phyloP scores from a whole-genome alignment of 2,888 invertebrate species.

The Rhabditoides inermis region DNA sequence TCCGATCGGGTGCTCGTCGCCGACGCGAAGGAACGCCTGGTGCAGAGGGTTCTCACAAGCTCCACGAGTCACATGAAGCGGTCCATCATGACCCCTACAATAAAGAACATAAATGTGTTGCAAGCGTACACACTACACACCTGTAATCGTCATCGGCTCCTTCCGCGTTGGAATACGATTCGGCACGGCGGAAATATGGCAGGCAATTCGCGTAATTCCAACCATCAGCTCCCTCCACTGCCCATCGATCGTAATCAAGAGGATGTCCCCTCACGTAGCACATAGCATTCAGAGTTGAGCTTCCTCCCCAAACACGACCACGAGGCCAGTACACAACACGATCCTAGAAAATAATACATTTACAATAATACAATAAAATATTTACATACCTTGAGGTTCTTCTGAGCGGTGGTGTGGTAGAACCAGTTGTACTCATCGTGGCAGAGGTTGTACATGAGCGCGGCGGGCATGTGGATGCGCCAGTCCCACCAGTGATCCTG shows the following conservation, averaged over 20 bases:
- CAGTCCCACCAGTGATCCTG: conserved; percentile 55
- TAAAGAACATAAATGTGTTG: conserved; percentile 45
- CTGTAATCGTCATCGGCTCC: background rate
- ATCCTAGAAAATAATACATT: conserved; percentile 25
- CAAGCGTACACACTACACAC: background rate
- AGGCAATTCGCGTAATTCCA: conserved; percentile 66
- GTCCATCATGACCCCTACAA: conserved; percentile 56
- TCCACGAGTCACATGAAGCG: conserved; percentile 55
- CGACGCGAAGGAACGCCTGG: conserved; percentile 40
- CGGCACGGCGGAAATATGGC: conserved; percentile 63
- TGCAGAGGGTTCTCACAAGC: conserved; percentile 55
- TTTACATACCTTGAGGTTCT: conserved; percentile 50
- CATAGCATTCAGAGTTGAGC: conserved; percentile 75
- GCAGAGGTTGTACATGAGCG: conserved; percentile 58
- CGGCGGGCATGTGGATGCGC: conserved; percentile 59
- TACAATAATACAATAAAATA: conserved; percentile 50
- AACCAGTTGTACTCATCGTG: conserved; percentile 50
- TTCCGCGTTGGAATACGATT: conserved; percentile 55
- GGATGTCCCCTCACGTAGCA: conserved; percentile 70
- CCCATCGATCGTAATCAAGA: conserved; percentile 69
- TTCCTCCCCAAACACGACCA: conserved; percentile 70
- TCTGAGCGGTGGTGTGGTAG: conserved; percentile 57
- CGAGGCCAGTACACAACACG: conserved; percentile 57
- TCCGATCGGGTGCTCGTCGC: conserved; percentile 47
- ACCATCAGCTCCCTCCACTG: conserved; percentile 60